Base-by-base conservation (phyloP, 1,140 invertebrate species). In the Streblospio benedicti region DNA sequence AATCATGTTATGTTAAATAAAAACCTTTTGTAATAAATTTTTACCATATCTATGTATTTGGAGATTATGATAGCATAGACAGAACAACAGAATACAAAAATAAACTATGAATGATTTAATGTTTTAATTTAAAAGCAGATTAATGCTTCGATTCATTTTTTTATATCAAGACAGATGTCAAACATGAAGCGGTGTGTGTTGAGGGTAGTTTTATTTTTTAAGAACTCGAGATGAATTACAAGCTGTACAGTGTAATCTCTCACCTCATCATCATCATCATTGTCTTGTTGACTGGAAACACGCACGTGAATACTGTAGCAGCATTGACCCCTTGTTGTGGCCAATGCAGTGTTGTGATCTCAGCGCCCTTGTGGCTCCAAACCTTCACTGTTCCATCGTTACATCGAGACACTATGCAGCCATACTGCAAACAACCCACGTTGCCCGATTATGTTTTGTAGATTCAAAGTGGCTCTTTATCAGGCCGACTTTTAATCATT, bases 311-410 rank as follows among this genome's bases (percentile, higher is more conserved):
- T 67, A 60, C 74, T 74, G 67, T 74, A 76, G 20, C 61, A 64
- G 57, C n/a, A n/a, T 73, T 75, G 23, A 70, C 73, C 44, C 72
- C 62, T 54, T 69, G 67, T 32, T 61, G 66, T 49, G 76, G 76
- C 35, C 73, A 74, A 52, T 70, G 66, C 20, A 78, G 64, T 5
- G 74, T 75, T n/a, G 76, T 75, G n/a, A 78, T 72, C 45, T 71
- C 70, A 33, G 68, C 65, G 4, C 76, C 75, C 62, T 71, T 73
- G 62, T 77, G 74, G 18, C 74, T 76, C 75, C 75, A 78, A 0
- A 78, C 67, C 59, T 74, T 77, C 1, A 74, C 68, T 3, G 64
- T 60, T 0, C 73, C 73, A 66, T 77, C 75, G 41, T 62, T 68
- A 59, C 68, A 67, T 5, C 68, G 66, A 0, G 75, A 77, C 23